Evolutionary conservation across 2,113 vertebrate genomes (phyloP).

Genomic region (Ursus arctos): DNA sequence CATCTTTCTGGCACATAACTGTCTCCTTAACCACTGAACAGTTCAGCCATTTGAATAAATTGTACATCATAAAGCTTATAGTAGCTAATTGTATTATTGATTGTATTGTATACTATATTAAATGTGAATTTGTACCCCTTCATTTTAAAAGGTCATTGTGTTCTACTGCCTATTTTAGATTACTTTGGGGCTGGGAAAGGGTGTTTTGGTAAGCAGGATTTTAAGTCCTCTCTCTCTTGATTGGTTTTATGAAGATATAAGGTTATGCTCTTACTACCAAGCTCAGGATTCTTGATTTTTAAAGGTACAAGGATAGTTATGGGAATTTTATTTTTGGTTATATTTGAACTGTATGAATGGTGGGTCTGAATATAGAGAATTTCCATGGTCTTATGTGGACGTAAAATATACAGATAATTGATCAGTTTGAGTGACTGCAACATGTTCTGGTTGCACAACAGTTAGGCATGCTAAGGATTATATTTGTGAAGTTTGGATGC

Average conservation of each 20-base stretch:
- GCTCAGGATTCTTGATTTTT: slow-evolving; percentile 92
- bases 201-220: slow-evolving; percentile 87
- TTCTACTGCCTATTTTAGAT: slow-evolving; percentile 90
- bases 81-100: slow-evolving; percentile 91
- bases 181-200: slow-evolving; percentile 82
- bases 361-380: slow-evolving; percentile 87
- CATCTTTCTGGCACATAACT: slow-evolving; percentile 94
- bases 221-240: slow-evolving; percentile 86
- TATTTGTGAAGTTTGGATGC: slow-evolving; percentile 91
- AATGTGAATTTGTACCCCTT: slow-evolving; percentile 95
- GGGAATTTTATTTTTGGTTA: slow-evolving; percentile 86
- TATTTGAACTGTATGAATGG: slow-evolving; percentile 89
- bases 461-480: slow-evolving; percentile 89
- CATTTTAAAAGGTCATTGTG: slow-evolving; percentile 92
- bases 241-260: slow-evolving; percentile 92
- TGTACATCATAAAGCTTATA: slow-evolving; percentile 99
- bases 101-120: slow-evolving; percentile 92
- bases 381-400: slow-evolving; percentile 84
- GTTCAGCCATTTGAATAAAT: slow-evolving; percentile 96
- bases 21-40: slow-evolving; percentile 97
- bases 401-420: slow-evolving; percentile 82
- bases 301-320: slow-evolving; percentile 91
- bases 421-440: slow-evolving; percentile 85
- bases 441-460: slow-evolving; percentile 85
- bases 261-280: slow-evolving; percentile 93